phyloP scores from a whole-genome alignment of 2,888 invertebrate genomes.

The Leucophenga montana region DNA sequence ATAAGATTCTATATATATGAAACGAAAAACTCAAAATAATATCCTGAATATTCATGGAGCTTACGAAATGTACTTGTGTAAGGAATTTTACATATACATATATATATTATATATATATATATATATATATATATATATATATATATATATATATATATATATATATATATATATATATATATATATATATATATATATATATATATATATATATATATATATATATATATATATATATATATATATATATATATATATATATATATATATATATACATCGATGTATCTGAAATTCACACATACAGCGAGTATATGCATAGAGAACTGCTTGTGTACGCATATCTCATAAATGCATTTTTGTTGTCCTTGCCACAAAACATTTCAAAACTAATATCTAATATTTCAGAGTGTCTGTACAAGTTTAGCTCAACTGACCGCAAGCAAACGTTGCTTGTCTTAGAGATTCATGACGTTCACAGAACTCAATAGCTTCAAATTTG shows the following conservation, averaged over 20 bases:
- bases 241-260: background rate
- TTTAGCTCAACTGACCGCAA: too few species aligned
- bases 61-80: too few species aligned
- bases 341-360: background rate
- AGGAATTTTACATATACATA: too few species aligned
- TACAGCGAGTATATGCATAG: background rate
- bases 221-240: background rate
- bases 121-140: background rate
- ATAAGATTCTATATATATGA: background rate
- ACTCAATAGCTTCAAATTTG: too few species aligned
- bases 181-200: too few species aligned
- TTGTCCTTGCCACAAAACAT: constrained; percentile 12
- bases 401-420: too few species aligned
- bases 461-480: too few species aligned
- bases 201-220: too few species aligned
- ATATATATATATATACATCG: background rate
- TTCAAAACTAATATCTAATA: constrained; percentile 13
- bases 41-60: background rate
- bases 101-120: background rate
- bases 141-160: too few species aligned
- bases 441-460: too few species aligned
- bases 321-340: background rate
- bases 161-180: too few species aligned
- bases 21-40: constrained; percentile 21
- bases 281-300: too few species aligned